Percentiles rank a stretch among this genome's conserved stretches.
phyloP scores from a whole-genome alignment of 2,797 vertebrate genomes.

The Platyrinchus mystaceus region DNA sequence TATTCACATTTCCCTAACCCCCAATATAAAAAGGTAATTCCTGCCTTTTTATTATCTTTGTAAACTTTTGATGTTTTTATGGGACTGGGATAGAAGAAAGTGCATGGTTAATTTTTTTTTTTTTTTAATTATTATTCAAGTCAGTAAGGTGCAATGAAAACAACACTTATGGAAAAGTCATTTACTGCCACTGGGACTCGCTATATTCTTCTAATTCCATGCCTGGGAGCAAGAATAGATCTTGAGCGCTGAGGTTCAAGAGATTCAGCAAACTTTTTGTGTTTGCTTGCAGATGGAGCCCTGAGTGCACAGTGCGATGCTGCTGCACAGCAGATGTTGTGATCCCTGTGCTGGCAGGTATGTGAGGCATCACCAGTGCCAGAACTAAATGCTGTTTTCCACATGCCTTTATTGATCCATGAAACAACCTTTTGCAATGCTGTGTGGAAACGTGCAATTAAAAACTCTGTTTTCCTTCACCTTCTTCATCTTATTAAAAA shows the following conservation, averaged over 20 bases:
- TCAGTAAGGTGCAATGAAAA: slow-evolving; percentile 12
- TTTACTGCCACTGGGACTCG: neutral
- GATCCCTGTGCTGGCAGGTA: neutral
- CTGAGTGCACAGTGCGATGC: neutral
- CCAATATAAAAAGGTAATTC: neutral
- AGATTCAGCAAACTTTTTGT: neutral
- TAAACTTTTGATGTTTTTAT: neutral
- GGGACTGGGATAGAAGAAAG: neutral
- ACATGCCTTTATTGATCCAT: neutral
- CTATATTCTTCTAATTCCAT: neutral
- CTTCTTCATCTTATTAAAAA: neutral
- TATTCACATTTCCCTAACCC: neutral
- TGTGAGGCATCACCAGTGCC: neutral
- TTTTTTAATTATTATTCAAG: neutral
- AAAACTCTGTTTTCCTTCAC: neutral
- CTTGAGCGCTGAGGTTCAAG: neutral
- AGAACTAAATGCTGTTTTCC: neutral
- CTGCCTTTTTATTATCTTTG: neutral
- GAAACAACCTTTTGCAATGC: neutral
- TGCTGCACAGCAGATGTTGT: neutral
- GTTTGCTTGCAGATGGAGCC: neutral
- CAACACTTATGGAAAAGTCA: neutral
- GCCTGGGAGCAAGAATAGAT: neutral
- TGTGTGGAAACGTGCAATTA: neutral
- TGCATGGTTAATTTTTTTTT: neutral